Evolutionary conservation across 1,140 invertebrate genomes (phyloP).

Genomic region (Amphibalanus amphitrite): DNA sequence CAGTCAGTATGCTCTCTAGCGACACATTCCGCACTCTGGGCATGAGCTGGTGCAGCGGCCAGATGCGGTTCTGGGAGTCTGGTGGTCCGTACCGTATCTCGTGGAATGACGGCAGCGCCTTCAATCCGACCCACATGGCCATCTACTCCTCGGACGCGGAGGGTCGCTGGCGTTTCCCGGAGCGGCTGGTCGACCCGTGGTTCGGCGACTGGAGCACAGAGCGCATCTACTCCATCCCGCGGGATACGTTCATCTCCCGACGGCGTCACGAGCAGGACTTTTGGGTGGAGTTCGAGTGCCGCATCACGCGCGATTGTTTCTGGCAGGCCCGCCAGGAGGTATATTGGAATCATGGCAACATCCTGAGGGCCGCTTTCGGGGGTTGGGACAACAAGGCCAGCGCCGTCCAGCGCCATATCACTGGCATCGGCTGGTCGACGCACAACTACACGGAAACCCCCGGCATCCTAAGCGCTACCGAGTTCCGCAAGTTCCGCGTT

Average conservation of each 20-base stretch:
- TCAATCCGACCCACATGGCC: neutral
- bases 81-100: neutral
- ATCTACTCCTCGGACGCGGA: neutral
- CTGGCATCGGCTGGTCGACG: neutral
- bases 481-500: neutral
- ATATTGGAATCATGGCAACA: no score
- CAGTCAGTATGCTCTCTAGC: neutral
- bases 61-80: neutral
- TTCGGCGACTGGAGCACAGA: neutral
- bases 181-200: neutral
- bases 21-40: neutral
- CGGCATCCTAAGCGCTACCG: neutral
- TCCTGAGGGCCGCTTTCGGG: no score
- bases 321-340: neutral
- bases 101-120: neutral
- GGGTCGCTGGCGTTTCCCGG: neutral
- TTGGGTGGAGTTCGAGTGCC: neutral
- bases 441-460: neutral
- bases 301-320: neutral
- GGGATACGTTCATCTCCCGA: neutral
- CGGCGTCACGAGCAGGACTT: neutral
- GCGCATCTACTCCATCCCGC: neutral
- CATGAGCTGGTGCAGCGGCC: neutral
- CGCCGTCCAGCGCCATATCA: neutral
- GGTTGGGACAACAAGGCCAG: neutral